Evolutionary conservation across 2,113 vertebrate genomes (phyloP), one percentile per base, ranked within the genome.

Genomic region (Fulica atra): DNA sequence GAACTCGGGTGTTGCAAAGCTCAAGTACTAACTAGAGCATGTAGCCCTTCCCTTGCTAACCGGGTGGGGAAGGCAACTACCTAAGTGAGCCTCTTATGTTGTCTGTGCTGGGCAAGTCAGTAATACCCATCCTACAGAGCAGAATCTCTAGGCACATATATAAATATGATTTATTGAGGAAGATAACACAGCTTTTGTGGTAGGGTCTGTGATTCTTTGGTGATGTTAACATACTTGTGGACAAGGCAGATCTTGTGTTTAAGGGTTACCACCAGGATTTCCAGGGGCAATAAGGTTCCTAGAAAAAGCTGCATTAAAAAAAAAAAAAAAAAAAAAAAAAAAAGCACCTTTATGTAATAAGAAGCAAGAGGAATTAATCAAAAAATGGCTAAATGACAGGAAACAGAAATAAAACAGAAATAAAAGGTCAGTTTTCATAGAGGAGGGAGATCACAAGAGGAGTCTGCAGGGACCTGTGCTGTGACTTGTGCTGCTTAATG

Each of bases 381-480:
- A 94, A 94, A 66, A 11, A 8, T 31, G 23, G 8, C 53, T 85
- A 88, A 68, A 85, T 89, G 81, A 87, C 26, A 91, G 81, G 87
- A 88, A 93, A 51, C 11, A 85, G 89, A 92, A 93, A 59, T 79
- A 36, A 85, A 87, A 38, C 6, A 87, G 70, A 50, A 65, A 6
- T 31, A 20, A 81, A 78, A 91, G 84, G 88, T 93, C 29, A 2
- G 20, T 82, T 93, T 89, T 93, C 48, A 72, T 9, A 93, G 87
- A 60, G 70, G 56, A 86, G 61, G 65, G 78, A 87, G 85, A 87
- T 76, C 35, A 72, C 85, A 96, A 83, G 78, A 89, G 61, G 61
- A 88, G 63, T 44, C 93, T 82, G 66, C 78, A 89, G 96, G 93
- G 93, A 95, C 78, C 65, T 95, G 61, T 51, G 92, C 94, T 90